These are phyloP conservation scores for Fundulus diaphanus DNA, from an alignment of 2,797 vertebrate genomes.

Conservation along the genomic window DNA sequence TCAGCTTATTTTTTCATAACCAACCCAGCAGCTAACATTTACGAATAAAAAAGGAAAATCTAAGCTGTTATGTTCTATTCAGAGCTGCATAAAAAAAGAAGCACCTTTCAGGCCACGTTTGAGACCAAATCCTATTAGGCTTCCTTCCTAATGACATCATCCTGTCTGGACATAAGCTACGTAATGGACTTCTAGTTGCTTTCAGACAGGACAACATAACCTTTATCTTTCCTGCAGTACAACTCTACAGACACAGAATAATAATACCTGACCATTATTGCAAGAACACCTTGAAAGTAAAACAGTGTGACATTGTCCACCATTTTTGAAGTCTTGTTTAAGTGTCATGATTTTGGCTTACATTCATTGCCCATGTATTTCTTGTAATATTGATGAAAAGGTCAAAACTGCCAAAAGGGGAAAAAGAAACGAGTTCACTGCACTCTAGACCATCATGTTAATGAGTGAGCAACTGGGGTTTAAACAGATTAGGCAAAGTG, in stretches of 20 bases:
- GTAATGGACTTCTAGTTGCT: slow-evolving; percentile 56
- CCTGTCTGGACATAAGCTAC: slow-evolving; percentile 38
- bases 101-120: not conserved
- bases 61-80: not conserved
- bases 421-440: not conserved
- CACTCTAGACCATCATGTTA: not conserved
- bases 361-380: slow-evolving; percentile 3
- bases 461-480: not conserved
- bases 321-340: slow-evolving; percentile 7
- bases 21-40: slow-evolving; percentile 9
- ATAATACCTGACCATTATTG: not conserved
- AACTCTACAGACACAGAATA: not conserved
- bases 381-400: slow-evolving; percentile 9
- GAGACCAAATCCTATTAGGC: not conserved
- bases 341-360: slow-evolving; percentile 13
- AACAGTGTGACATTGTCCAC: not conserved
- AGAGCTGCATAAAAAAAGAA: slow-evolving; percentile 3
- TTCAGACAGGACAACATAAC: slow-evolving; percentile 50
- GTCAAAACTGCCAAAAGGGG: slow-evolving; percentile 9
- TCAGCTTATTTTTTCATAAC: slow-evolving; percentile 5
- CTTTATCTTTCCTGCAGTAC: slow-evolving; percentile 26
- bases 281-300: not conserved
- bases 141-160: slow-evolving; percentile 55
- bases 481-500: not conserved
- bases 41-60: not conserved